Conservation (phyloP, 2,888 invertebrate species). For the Ganaspis brasiliensis region DNA sequence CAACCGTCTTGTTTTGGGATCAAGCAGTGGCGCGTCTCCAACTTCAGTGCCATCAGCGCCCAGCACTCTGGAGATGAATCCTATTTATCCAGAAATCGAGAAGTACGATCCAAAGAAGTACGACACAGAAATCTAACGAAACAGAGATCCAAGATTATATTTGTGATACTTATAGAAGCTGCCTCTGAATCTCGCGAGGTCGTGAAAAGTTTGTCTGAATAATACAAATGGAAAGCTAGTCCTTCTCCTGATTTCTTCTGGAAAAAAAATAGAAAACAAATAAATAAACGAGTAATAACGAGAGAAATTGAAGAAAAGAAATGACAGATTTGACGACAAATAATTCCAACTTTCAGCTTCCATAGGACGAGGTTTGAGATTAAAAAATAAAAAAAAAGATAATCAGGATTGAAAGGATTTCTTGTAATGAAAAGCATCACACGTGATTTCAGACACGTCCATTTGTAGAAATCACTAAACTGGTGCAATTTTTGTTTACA, state of each 20-base stretch:
- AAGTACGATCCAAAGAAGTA: constrained; percentile 84
- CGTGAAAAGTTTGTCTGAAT: constrained; percentile 48
- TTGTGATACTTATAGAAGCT: constrained; percentile 49
- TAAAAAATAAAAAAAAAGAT: constrained; percentile 5
- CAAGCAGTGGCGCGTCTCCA: constrained; percentile 83
- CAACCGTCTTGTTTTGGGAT: constrained; percentile 86
- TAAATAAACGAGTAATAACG: too few relatives aligned
- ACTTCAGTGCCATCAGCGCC: constrained; percentile 88
- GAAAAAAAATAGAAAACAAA: constrained; percentile 21
- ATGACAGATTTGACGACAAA: too few relatives aligned
- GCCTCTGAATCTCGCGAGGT: constrained; percentile 49
- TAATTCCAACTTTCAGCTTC: too few relatives aligned
- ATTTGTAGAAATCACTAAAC: background rate
- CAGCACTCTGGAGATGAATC: constrained; percentile 92
- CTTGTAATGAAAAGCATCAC: constrained; percentile 2
- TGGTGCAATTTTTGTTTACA: constrained; percentile 3
- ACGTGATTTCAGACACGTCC: background rate
- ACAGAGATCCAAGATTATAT: constrained; percentile 45
- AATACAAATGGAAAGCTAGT: constrained; percentile 57
- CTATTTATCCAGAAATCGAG: constrained; percentile 91
- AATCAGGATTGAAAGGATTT: constrained; percentile 24
- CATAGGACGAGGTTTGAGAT: too few relatives aligned
- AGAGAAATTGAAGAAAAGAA: too few relatives aligned
- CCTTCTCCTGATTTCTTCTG: constrained; percentile 53
- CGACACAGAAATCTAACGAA: constrained; percentile 90